Evolutionary conservation across 1,140 invertebrate genomes (phyloP).

Genomic region (Heliconius congener): DNA sequence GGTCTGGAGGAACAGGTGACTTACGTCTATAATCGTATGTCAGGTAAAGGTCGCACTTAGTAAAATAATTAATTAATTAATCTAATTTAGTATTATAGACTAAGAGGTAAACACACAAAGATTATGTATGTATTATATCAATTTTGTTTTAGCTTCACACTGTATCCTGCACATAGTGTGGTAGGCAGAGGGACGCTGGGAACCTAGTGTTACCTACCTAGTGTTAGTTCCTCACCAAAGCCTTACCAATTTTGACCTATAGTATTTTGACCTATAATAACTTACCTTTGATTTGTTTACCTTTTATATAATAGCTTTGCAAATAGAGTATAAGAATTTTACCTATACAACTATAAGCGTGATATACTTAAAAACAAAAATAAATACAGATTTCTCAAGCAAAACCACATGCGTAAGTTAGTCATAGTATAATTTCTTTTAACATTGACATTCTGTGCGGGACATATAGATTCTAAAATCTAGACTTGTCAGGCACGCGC

Average conservation of each 20-base stretch:
- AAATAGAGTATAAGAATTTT: no score
- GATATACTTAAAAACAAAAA: neutral
- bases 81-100: neutral
- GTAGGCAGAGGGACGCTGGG: no score
- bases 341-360: no score
- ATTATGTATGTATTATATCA: no score
- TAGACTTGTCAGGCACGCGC: slow-evolving; percentile 29
- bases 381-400: neutral
- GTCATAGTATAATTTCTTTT: slow-evolving; percentile 20
- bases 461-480: slow-evolving; percentile 25
- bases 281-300: no score
- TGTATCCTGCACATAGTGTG: no score
- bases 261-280: no score
- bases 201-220: no score
- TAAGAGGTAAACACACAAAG: neutral
- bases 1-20: neutral
- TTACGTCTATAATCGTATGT: slow-evolving; percentile 4
- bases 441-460: slow-evolving; percentile 20
- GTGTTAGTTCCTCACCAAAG: no score
- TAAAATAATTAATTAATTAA: slow-evolving; percentile 1
- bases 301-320: no score
- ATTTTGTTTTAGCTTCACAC: no score
- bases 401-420: neutral
- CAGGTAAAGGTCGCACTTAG: neutral
- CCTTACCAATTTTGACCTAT: no score